A percentile compares a stretch with the other conserved stretches of the same genome.
These are phyloP conservation scores for Latrodectus elegans DNA, from an alignment of 2,888 invertebrate species.

Conservation along the genomic window DNA sequence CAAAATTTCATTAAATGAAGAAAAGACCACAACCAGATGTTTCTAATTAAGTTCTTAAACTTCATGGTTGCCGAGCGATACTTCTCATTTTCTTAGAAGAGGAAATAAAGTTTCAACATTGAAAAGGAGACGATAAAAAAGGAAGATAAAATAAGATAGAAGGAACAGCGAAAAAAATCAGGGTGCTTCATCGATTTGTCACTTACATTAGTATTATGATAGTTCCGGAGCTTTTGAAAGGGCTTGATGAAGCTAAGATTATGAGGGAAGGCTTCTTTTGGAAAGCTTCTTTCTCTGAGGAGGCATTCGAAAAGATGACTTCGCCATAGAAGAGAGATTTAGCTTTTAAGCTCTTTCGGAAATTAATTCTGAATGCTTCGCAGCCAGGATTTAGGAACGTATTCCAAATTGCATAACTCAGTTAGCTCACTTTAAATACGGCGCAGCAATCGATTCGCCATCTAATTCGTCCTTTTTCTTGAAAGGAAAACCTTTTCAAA, in stretches of 20 bases:
- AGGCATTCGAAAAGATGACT: constrained; percentile 61
- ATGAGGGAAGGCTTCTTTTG: constrained; percentile 62
- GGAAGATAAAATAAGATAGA: constrained; percentile 62
- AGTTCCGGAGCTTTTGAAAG: constrained; percentile 69
- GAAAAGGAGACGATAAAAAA: constrained; percentile 66
- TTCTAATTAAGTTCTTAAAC: constrained; percentile 70
- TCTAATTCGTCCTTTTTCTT: constrained; percentile 63
- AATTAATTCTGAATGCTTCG: constrained; percentile 69
- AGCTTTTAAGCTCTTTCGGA: constrained; percentile 69
- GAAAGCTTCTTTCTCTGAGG: constrained; percentile 61
- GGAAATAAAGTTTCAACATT: constrained; percentile 69
- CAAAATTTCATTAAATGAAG: constrained; percentile 69
- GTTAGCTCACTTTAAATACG: constrained; percentile 67
- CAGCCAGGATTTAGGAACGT: constrained; percentile 66
- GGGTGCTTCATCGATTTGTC: constrained; percentile 68
- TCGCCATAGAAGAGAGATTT: constrained; percentile 65
- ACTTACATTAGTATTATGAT: constrained; percentile 70
- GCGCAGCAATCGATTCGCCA: constrained; percentile 63
- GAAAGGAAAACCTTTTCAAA: constrained; percentile 58
- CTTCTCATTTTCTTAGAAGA: constrained; percentile 67
- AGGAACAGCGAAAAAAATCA: constrained; percentile 36
- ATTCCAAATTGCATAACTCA: constrained; percentile 70
- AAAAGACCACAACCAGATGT: constrained; percentile 69
- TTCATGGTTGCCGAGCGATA: constrained; percentile 61
- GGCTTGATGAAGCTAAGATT: constrained; percentile 69